Evolutionary conservation across 2,888 invertebrate genomes (phyloP).

Genomic region (Ormia ochracea): DNA sequence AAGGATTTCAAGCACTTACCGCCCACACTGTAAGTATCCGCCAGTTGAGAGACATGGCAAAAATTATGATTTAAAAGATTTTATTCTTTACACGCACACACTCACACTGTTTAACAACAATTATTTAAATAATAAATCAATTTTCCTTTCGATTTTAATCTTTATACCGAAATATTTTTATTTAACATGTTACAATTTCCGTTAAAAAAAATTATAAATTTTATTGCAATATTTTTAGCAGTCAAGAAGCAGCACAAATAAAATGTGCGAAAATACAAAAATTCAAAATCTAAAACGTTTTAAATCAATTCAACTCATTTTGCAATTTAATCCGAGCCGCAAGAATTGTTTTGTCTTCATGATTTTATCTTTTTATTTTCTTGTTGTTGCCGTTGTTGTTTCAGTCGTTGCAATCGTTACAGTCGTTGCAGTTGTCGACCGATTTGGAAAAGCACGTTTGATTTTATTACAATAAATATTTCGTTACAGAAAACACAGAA

Average conservation of each 20-base stretch:
- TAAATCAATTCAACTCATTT: not conserved
- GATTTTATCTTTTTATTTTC: slow-evolving; percentile 3
- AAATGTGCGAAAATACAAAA: slow-evolving; percentile 11
- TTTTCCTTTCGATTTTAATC: not conserved
- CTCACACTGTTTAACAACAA: not conserved
- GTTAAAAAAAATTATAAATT: not conserved
- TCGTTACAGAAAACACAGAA: slow-evolving; percentile 28
- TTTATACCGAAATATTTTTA: not conserved
- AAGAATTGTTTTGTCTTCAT: slow-evolving; percentile 23
- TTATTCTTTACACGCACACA: not conserved
- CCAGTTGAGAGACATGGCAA: slow-evolving; percentile 47
- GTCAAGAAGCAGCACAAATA: not conserved
- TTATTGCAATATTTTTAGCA: not conserved
- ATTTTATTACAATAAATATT: slow-evolving; percentile 55
- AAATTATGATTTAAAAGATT: not conserved
- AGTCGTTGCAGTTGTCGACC: not conserved
- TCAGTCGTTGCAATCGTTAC: slow-evolving; percentile 1
- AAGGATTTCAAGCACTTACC: slow-evolving; percentile 53
- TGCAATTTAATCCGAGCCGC: slow-evolving; percentile 2
- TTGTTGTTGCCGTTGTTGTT: slow-evolving; percentile 2
- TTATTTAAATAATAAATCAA: not conserved
- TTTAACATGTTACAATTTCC: slow-evolving; percentile 2
- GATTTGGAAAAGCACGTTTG: slow-evolving; percentile 51
- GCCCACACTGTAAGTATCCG: slow-evolving; percentile 54
- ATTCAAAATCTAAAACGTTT: slow-evolving; percentile 17